A percentile compares a stretch with the other conserved stretches of the same genome.
Evolutionary conservation across 2,888 invertebrate species (phyloP).

Genomic region (Eumerus sabulonum): DNA sequence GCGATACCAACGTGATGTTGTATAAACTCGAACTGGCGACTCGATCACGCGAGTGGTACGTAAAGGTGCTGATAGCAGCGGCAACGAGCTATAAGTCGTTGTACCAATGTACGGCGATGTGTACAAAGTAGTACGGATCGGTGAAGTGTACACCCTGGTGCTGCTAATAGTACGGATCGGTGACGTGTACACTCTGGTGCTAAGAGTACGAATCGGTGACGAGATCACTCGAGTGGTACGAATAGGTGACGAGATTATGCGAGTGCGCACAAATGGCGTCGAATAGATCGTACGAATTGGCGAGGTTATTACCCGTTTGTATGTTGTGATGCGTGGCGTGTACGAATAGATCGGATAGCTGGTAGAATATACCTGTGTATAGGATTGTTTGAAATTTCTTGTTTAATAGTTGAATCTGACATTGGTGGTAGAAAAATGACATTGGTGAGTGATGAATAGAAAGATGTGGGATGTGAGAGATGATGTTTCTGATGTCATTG

Average conservation of each 20-base stretch:
- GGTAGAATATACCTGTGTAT: conserved; percentile 76
- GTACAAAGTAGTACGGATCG: conserved; percentile 72
- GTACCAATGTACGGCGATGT: conserved; percentile 65
- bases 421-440: conserved; percentile 16
- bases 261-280: conserved; percentile 72
- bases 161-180: conserved; percentile 75
- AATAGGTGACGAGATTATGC: conserved; percentile 76
- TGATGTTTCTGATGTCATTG: conserved; percentile 15
- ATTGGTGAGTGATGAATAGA: conserved; percentile 27
- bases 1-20: conserved; percentile 53
- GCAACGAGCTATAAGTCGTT: conserved; percentile 69
- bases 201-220: conserved; percentile 74
- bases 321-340: conserved; percentile 72
- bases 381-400: conserved; percentile 49
- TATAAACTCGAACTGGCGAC: conserved; percentile 71
- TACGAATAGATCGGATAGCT: conserved; percentile 78
- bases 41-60: conserved; percentile 70
- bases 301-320: conserved; percentile 71
- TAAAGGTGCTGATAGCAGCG: conserved; percentile 69
- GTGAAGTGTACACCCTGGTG: conserved; percentile 72
- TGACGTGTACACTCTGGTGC: conserved; percentile 73
- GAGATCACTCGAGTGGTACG: conserved; percentile 72
- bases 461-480: conserved; percentile 16
- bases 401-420: conserved; percentile 16
- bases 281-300: conserved; percentile 65